These are phyloP conservation scores for Scolanthus callimorphus DNA, from an alignment of 92 coral and sea anemone genomes.

Conservation along the genomic window DNA sequence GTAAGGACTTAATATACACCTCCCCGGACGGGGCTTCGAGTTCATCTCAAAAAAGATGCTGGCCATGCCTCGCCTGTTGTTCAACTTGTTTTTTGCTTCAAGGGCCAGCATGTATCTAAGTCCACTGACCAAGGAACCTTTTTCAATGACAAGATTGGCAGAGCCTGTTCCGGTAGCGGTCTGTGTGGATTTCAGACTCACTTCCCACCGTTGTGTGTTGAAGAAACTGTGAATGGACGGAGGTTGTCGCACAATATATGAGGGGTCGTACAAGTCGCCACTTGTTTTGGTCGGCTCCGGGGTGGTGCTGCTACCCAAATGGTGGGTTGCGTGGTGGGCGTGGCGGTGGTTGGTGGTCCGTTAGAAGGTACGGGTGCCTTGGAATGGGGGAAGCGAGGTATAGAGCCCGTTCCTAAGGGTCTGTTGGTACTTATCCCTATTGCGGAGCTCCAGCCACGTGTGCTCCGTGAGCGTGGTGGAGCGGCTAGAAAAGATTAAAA, in stretches of 20 bases:
- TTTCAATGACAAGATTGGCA: slow-evolving; percentile 28
- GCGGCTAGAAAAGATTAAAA: too few species aligned
- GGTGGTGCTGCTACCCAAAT: too few species aligned
- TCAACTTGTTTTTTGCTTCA: slow-evolving; percentile 2
- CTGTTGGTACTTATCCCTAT: neutral
- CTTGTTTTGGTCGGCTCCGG: neutral
- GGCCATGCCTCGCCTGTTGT: slow-evolving; percentile 31
- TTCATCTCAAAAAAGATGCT: slow-evolving; percentile 43
- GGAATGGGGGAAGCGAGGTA: neutral
- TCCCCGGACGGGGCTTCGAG: slow-evolving; percentile 22
- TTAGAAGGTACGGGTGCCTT: neutral
- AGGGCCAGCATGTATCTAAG: slow-evolving; percentile 24
- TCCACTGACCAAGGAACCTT: slow-evolving; percentile 19
- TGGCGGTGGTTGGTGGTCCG: too few species aligned
- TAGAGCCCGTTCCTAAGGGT: neutral
- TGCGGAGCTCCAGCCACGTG: neutral
- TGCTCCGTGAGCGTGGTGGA: too few species aligned
- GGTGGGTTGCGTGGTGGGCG: too few species aligned
- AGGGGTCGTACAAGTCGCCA: slow-evolving; percentile 1
- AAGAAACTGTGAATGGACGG: neutral
- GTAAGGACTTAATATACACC: slow-evolving; percentile 33
- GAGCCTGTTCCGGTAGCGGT: slow-evolving; percentile 41
- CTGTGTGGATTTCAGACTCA: slow-evolving; percentile 3
- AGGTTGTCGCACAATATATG: slow-evolving; percentile 3
- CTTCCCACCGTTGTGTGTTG: neutral